Conservation (phyloP, 2,113 vertebrate genomes). For the Colaptes auratus region DNA sequence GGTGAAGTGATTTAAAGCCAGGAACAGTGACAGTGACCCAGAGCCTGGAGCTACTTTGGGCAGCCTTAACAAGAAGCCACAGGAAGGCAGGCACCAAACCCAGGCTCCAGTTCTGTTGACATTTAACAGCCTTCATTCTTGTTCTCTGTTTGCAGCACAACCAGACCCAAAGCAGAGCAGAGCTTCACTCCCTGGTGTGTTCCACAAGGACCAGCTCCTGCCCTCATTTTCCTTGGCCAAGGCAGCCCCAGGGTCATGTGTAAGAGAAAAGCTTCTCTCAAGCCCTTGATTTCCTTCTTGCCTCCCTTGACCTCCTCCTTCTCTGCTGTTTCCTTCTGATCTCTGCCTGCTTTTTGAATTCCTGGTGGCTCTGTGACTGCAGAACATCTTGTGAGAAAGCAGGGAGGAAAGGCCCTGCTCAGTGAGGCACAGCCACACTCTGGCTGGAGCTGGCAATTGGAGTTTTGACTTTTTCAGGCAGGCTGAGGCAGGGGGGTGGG, state of each 20-base stretch:
- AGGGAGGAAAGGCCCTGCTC: too few relatives aligned
- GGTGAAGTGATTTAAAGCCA: background rate
- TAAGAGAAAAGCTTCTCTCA: background rate
- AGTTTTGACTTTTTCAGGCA: background rate
- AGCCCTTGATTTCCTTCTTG: background rate
- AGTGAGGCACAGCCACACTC: background rate
- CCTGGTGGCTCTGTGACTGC: background rate
- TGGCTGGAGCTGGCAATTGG: background rate
- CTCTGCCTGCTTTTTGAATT: background rate
- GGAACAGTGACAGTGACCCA: background rate
- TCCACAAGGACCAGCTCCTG: background rate
- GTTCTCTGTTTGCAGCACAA: background rate
- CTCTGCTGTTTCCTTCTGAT: background rate
- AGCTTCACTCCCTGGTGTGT: background rate
- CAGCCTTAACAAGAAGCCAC: background rate
- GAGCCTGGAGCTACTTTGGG: background rate
- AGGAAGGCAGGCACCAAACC: background rate
- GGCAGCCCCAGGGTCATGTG: background rate
- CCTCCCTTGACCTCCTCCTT: background rate
- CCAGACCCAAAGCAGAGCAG: background rate
- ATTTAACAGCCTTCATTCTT: background rate
- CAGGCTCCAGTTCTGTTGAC: background rate
- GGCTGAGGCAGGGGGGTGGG: background rate
- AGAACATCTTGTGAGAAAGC: background rate
- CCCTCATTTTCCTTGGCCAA: accelerated